These are phyloP conservation scores for Pseudanteris insignis DNA, from an alignment of 2,888 invertebrate genomes.

Conservation along the genomic window DNA sequence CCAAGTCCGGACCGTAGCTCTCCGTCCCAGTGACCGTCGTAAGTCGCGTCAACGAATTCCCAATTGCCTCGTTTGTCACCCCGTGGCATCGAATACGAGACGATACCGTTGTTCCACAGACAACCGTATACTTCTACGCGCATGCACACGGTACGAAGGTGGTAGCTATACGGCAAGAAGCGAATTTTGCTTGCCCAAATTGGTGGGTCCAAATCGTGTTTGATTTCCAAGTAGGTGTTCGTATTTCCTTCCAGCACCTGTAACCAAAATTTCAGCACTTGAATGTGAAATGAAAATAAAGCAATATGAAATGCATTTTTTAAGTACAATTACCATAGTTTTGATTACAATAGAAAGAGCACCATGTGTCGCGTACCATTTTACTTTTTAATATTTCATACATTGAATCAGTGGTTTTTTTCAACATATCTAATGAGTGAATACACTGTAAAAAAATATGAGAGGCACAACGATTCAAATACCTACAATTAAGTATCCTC, in stretches of 20 bases:
- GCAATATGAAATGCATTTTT: constrained; percentile 13
- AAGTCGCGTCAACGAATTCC: constrained; percentile 84
- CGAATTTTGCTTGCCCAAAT: constrained; percentile 87
- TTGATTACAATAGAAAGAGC: no score
- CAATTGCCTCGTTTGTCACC: constrained; percentile 84
- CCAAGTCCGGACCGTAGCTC: constrained; percentile 83
- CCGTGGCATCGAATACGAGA: constrained; percentile 88
- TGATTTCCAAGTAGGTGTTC: constrained; percentile 85
- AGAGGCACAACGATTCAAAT: no score
- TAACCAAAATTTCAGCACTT: constrained; percentile 33
- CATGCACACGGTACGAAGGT: constrained; percentile 89
- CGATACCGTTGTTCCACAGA: constrained; percentile 83
- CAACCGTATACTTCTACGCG: constrained; percentile 91
- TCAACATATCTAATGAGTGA: no score
- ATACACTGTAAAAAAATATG: no score
- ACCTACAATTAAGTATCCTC: no score
- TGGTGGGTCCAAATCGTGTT: constrained; percentile 80
- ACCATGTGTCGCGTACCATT: no score
- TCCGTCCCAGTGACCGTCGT: constrained; percentile 85
- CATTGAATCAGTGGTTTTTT: no score
- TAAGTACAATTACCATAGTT: no score
- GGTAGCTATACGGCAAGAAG: constrained; percentile 85
- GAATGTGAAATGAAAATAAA: constrained; percentile 7
- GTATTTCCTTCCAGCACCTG: constrained; percentile 86
- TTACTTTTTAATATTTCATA: no score